Evolutionary conservation across 2,888 invertebrate species (phyloP).

Genomic region (Diplazon laetatorius): DNA sequence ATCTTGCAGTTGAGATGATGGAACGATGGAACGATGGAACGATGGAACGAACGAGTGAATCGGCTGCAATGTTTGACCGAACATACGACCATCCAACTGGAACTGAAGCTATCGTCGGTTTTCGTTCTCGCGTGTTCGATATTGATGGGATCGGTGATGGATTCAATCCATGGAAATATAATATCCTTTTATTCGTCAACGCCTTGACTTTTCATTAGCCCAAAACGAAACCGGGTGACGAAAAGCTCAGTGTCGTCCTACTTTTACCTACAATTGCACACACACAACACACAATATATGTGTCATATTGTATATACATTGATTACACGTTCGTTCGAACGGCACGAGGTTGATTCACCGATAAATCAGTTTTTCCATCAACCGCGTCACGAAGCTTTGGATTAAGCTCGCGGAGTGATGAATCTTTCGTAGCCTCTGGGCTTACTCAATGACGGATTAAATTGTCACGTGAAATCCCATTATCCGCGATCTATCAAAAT

Average conservation of each 20-base stretch:
- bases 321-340: neutral
- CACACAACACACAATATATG: no score
- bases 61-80: slow-evolving; percentile 20
- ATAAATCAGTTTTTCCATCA: slow-evolving; percentile 40
- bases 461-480: slow-evolving; percentile 10
- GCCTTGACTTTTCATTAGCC: neutral
- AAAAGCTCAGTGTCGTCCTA: neutral
- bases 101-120: no score
- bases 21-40: no score
- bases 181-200: slow-evolving; percentile 8
- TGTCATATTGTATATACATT: neutral
- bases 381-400: neutral
- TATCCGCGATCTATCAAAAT: slow-evolving; percentile 29
- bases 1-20: slow-evolving; percentile 26
- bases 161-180: slow-evolving; percentile 26
- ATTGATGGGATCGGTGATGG: neutral
- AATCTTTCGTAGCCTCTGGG: neutral
- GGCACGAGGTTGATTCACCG: slow-evolving; percentile 5
- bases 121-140: slow-evolving; percentile 9
- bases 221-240: neutral
- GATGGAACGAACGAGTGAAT: slow-evolving; percentile 20
- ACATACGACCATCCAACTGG: slow-evolving; percentile 18
- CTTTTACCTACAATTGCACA: neutral
- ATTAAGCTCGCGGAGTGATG: slow-evolving; percentile 3
- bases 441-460: slow-evolving; percentile 11